Conservation (phyloP, 2,797 vertebrate species). For the Aselliscus stoliczkanus region DNA sequence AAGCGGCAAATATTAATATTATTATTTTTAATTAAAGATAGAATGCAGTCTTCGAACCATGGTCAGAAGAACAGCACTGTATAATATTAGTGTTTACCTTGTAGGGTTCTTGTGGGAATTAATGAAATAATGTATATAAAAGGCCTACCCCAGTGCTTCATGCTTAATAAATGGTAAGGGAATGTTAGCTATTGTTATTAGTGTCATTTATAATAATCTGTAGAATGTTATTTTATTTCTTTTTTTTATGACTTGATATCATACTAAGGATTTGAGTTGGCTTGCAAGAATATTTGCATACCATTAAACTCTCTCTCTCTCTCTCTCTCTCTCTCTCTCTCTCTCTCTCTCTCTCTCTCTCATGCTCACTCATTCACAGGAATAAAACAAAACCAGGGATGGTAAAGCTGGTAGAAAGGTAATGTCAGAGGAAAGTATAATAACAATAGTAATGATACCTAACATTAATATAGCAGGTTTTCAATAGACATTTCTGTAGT, state of each 20-base stretch:
- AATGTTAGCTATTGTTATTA: not conserved
- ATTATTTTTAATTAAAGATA: not conserved
- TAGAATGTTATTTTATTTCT: not conserved
- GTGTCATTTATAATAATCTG: not conserved
- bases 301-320: too few relatives aligned
- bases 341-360: too few relatives aligned
- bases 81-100: not conserved
- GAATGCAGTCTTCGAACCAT: not conserved
- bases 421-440: not conserved
- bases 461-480: not conserved
- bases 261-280: not conserved
- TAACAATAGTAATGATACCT: not conserved
- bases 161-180: not conserved
- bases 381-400: not conserved
- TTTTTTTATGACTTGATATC: constrained; percentile 17
- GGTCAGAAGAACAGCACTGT: not conserved
- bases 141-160: not conserved
- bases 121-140: not conserved
- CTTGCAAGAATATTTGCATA: not conserved
- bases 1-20: not conserved
- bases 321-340: too few relatives aligned
- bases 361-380: not conserved
- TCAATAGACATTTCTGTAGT: not conserved
- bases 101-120: not conserved
- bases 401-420: not conserved